Conservation (phyloP, 1,140 invertebrate genomes). For the Scaptomyza graminum region DNA sequence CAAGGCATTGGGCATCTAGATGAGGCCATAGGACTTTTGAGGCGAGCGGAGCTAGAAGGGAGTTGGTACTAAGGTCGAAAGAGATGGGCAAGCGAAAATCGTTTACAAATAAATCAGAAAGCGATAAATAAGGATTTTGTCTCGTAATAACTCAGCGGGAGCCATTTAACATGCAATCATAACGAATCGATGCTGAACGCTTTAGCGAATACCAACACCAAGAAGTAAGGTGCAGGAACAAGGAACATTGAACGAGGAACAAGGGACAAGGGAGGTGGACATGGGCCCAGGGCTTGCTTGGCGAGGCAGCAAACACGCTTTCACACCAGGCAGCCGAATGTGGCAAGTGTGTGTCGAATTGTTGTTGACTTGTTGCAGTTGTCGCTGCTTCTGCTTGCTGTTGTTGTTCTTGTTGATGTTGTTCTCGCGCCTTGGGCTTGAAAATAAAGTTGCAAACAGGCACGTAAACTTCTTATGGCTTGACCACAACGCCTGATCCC, state of each 20-base stretch:
- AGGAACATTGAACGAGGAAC: neutral
- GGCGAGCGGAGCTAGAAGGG: constrained; percentile 12
- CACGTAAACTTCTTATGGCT: constrained; percentile 34
- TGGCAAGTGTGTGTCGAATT: constrained; percentile 77
- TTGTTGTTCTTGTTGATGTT: constrained; percentile 33
- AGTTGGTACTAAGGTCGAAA: constrained; percentile 27
- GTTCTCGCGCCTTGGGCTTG: constrained; percentile 59
- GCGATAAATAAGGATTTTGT: constrained; percentile 84
- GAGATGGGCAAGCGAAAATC: constrained; percentile 59
- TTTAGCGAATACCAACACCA: constrained; percentile 52
- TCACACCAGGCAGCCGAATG: constrained; percentile 73
- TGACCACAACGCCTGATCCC: constrained; percentile 15
- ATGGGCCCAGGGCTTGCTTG: constrained; percentile 6
- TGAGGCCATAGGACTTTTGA: constrained; percentile 33
- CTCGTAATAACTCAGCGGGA: constrained; percentile 84
- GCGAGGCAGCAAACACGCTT: constrained; percentile 63
- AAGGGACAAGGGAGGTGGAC: neutral
- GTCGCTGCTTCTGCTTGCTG: constrained; percentile 48
- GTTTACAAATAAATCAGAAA: constrained; percentile 84
- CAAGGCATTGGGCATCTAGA: constrained; percentile 61
- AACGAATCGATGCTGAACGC: constrained; percentile 83
- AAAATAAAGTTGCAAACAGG: constrained; percentile 74
- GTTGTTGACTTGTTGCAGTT: constrained; percentile 78
- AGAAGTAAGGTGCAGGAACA: neutral
- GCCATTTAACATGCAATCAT: constrained; percentile 84